These are phyloP conservation scores for Monochamus alternatus DNA, from an alignment of 2,888 invertebrate species.

Conservation along the genomic window DNA sequence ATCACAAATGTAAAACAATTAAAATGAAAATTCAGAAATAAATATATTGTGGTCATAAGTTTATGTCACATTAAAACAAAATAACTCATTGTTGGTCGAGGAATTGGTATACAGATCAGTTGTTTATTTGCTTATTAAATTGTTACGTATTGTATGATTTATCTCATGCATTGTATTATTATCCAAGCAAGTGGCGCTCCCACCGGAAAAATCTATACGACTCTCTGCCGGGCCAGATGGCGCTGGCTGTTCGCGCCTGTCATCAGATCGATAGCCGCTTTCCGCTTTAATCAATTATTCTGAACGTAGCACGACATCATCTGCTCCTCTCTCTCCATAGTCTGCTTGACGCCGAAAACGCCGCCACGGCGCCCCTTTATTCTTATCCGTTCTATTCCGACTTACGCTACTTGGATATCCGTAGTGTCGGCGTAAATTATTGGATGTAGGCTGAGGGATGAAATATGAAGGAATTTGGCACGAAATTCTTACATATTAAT, in stretches of 20 bases:
- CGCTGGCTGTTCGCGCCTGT: constrained; percentile 50
- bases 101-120: no score
- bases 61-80: no score
- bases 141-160: no score
- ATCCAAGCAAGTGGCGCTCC: constrained; percentile 7
- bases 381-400: constrained; percentile 6
- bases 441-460: constrained; percentile 19
- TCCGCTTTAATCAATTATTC: constrained; percentile 63
- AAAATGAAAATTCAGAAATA: no score
- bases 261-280: constrained; percentile 61
- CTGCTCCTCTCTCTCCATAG: constrained; percentile 25
- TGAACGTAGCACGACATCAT: constrained; percentile 42
- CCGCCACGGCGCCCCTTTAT: constrained; percentile 36
- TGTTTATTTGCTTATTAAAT: no score
- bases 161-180: not conserved
- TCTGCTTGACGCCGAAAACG: constrained; percentile 52
- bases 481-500: constrained; percentile 8
- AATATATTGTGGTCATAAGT: no score
- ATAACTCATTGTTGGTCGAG: no score
- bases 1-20: no score
- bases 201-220: not conserved
- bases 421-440: constrained; percentile 29
- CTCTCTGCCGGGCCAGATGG: constrained; percentile 59
- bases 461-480: constrained; percentile 20
- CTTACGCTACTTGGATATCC: constrained; percentile 23